A percentile compares a stretch with the other conserved stretches of the same genome.
These are phyloP conservation scores for Taurulus bubalis DNA, from an alignment of 2,113 vertebrate genomes.

Conservation along the genomic window DNA sequence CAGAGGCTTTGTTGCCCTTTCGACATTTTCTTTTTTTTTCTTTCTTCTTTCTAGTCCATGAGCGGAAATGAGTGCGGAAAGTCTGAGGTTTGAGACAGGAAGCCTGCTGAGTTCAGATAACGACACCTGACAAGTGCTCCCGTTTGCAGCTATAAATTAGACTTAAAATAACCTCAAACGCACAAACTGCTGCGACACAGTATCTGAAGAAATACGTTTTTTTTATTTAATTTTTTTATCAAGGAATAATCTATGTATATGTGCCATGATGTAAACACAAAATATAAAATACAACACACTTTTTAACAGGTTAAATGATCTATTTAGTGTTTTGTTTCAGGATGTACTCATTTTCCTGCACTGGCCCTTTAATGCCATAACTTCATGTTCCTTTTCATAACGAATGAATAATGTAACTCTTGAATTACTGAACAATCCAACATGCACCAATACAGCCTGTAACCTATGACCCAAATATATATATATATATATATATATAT, in stretches of 20 bases:
- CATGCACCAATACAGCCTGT: background rate
- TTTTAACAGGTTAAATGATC: background rate
- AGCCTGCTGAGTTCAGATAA: conserved; percentile 85
- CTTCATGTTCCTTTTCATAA: too few species aligned
- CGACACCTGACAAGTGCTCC: conserved; percentile 85
- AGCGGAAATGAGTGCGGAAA: conserved; percentile 86
- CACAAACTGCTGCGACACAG: conserved; percentile 48
- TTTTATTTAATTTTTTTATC: background rate
- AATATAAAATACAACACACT: background rate
- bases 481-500: too few species aligned
- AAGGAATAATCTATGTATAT: background rate
- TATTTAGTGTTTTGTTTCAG: background rate
- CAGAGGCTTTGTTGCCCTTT: conserved; percentile 57
- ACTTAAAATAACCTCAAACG: conserved; percentile 81
- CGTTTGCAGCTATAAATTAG: conserved; percentile 81
- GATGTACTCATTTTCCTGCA: background rate
- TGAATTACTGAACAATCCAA: background rate
- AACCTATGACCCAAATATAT: background rate
- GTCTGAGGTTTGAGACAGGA: conserved; percentile 86
- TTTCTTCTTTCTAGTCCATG: conserved; percentile 65
- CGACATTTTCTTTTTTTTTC: conserved; percentile 18
- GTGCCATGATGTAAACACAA: background rate
- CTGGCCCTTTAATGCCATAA: background rate
- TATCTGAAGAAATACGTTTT: background rate
- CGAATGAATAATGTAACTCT: background rate